Percentiles rank a stretch among this genome's conserved stretches.
Conservation (phyloP, 2,113 vertebrate genomes). For the Vidua chalybeata region DNA sequence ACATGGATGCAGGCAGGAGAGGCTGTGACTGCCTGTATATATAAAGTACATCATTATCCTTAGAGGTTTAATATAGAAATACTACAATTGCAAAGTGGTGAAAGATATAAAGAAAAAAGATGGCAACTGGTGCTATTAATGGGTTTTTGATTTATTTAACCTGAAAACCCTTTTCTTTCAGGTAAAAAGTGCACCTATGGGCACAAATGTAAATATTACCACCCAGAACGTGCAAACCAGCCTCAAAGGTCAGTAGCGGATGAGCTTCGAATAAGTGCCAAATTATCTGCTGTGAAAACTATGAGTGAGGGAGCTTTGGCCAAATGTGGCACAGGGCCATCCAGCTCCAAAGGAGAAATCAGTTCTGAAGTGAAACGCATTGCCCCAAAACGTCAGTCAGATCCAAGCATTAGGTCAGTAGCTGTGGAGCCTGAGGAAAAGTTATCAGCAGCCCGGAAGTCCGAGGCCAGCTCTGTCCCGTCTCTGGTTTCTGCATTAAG, state of each 20-base stretch:
- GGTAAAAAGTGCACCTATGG: constrained; percentile 99
- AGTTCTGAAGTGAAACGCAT: constrained; percentile 90
- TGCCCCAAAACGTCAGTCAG: constrained; percentile 94
- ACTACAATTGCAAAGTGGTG: neutral
- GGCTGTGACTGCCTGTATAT: neutral
- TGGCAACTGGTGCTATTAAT: neutral
- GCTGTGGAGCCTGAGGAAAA: constrained; percentile 90
- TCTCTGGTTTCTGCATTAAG: constrained; percentile 96
- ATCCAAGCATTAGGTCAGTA: constrained; percentile 95
- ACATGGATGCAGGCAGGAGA: neutral
- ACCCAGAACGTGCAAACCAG: constrained; percentile 96
- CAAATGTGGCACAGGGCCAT: constrained; percentile 84
- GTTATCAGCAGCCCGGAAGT: constrained; percentile 85
- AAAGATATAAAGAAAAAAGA: neutral
- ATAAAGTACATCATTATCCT: neutral
- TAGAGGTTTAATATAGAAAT: neutral
- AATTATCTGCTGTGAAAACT: constrained; percentile 95
- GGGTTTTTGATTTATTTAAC: constrained; percentile 22
- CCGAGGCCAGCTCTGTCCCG: constrained; percentile 94
- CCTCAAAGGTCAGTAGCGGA: constrained; percentile 94
- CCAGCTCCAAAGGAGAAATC: constrained; percentile 82
- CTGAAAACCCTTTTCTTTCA: constrained; percentile 63
- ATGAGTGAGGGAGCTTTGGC: constrained; percentile 95
- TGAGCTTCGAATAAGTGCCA: constrained; percentile 97
- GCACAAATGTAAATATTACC: constrained; percentile 99